A percentile compares a stretch with the other conserved stretches of the same genome.
Conservation (phyloP, 2,113 vertebrate species). For the Alligator sinensis region DNA sequence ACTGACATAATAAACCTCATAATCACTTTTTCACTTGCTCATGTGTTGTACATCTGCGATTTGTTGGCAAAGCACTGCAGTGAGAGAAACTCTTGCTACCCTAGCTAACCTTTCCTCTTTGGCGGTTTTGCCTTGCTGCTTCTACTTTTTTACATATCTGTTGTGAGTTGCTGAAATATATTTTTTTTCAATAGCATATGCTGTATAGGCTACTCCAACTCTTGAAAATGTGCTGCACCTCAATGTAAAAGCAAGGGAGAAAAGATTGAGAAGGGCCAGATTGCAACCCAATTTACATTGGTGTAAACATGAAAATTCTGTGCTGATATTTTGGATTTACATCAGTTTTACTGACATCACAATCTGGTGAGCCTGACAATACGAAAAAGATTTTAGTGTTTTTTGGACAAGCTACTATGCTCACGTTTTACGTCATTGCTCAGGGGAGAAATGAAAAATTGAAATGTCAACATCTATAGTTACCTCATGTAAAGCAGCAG, state of each 20-base stretch:
- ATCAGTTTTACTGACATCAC: neutral
- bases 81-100: neutral
- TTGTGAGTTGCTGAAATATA: neutral
- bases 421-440: neutral
- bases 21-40: slow-evolving; percentile 57
- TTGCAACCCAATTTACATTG: neutral
- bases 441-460: neutral
- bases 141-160: slow-evolving; percentile 15
- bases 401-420: neutral
- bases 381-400: neutral
- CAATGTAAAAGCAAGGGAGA: neutral
- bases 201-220: neutral
- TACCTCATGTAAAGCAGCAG: neutral
- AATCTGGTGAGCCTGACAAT: neutral
- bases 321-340: neutral
- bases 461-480: neutral
- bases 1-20: slow-evolving; percentile 36
- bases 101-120: slow-evolving; percentile 36
- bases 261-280: neutral
- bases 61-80: slow-evolving; percentile 34
- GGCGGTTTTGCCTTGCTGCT: neutral
- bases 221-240: neutral
- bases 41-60: slow-evolving; percentile 32
- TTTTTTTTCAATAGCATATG: slow-evolving; percentile 3
- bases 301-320: neutral